Conservation (phyloP, 1,140 invertebrate species). For the Goniozus legneri region DNA sequence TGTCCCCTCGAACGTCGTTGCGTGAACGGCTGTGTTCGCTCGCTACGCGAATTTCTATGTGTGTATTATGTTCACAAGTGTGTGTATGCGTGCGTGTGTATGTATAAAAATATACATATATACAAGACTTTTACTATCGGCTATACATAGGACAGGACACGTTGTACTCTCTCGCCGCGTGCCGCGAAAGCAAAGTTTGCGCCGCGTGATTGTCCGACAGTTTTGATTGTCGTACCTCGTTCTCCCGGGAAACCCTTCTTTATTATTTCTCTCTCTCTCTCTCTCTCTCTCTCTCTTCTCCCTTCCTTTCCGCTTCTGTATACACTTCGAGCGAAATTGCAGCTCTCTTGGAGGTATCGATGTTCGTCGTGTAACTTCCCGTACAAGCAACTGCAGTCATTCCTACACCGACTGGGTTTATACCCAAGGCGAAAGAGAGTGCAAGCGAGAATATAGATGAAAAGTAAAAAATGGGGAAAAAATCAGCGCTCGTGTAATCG, state of each 20-base stretch:
- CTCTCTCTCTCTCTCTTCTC: no score
- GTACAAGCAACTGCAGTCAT: neutral
- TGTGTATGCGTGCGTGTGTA: conserved; percentile 8
- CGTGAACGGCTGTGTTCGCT: neutral
- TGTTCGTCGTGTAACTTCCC: neutral
- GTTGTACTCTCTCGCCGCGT: neutral
- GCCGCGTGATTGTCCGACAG: neutral
- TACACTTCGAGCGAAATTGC: no score
- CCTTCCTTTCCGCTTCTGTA: no score
- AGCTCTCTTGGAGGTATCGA: neutral
- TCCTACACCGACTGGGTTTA: no score
- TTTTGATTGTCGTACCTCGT: neutral
- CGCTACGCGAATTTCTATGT: conserved; percentile 10
- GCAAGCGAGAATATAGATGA: neutral
- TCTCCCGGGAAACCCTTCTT: neutral
- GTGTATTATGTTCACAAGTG: conserved; percentile 6
- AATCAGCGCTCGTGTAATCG: neutral
- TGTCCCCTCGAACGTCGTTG: neutral
- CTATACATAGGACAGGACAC: neutral
- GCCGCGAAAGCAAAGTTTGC: neutral
- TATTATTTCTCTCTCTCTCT: no score
- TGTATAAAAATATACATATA: conserved; percentile 17
- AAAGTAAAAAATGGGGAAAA: neutral
- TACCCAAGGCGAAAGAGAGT: no score
- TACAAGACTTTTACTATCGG: neutral